phyloP scores from a whole-genome alignment of 2,888 invertebrate genomes.

The Pinctada fucata region DNA sequence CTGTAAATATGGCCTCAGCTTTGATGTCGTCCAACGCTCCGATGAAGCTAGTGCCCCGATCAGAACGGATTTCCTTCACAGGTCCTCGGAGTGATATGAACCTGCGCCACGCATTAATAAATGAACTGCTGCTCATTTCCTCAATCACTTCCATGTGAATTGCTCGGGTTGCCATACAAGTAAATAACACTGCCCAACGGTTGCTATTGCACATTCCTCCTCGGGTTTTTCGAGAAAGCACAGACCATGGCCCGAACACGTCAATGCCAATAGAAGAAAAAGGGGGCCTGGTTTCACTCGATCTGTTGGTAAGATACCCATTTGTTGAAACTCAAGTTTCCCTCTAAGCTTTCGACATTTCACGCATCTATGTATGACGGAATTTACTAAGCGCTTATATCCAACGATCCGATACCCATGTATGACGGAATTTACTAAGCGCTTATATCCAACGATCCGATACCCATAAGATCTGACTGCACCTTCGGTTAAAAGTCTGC shows the following conservation, averaged over 20 bases:
- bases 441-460: slow-evolving; percentile 38
- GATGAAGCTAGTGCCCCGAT: slow-evolving; percentile 36
- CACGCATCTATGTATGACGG: slow-evolving; percentile 36
- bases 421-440: slow-evolving; percentile 27
- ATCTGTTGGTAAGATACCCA: slow-evolving; percentile 40
- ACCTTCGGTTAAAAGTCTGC: slow-evolving; percentile 42
- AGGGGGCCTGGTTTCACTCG: slow-evolving; percentile 32
- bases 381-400: slow-evolving; percentile 21
- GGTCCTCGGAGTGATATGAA: slow-evolving; percentile 29
- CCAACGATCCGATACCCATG: slow-evolving; percentile 41
- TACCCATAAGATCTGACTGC: slow-evolving; percentile 35
- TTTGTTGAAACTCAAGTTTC: slow-evolving; percentile 27
- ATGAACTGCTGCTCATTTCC: slow-evolving; percentile 9
- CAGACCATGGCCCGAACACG: slow-evolving; percentile 35
- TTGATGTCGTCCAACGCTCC: slow-evolving; percentile 24
- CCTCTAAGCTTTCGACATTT: slow-evolving; percentile 38
- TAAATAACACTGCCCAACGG: slow-evolving; percentile 15
- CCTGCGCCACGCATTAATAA: slow-evolving; percentile 38
- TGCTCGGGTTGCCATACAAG: slow-evolving; percentile 29
- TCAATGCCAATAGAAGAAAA: slow-evolving; percentile 38
- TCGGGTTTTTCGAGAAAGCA: slow-evolving; percentile 27
- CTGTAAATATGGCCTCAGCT: slow-evolving; percentile 1
- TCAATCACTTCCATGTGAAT: slow-evolving; percentile 37
- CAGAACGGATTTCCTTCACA: slow-evolving; percentile 29
- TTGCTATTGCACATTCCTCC: slow-evolving; percentile 15